These are phyloP conservation scores for Ophonus ardosiacus DNA, from an alignment of 2,888 invertebrate genomes.

Conservation along the genomic window DNA sequence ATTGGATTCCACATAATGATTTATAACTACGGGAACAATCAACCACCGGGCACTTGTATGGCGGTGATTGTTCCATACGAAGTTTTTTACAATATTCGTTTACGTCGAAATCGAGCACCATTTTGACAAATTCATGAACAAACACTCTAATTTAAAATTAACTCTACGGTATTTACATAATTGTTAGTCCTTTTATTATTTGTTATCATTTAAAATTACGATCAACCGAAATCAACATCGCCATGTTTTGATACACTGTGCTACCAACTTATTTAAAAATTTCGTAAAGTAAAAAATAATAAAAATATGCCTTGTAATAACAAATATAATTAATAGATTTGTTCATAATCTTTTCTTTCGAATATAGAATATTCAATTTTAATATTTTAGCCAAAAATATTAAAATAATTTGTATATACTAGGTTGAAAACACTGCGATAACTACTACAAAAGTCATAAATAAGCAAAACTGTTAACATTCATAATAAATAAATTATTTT, in stretches of 20 bases:
- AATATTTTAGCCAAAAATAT: too few relatives aligned
- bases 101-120: constrained; percentile 92
- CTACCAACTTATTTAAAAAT: background rate
- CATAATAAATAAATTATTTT: background rate
- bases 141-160: background rate
- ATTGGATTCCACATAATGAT: constrained; percentile 90
- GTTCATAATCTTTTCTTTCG: too few relatives aligned
- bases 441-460: background rate
- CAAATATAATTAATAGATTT: too few relatives aligned
- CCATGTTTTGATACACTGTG: constrained; percentile 29
- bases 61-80: constrained; percentile 87
- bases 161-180: background rate
- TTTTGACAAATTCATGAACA: constrained; percentile 72
- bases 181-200: background rate
- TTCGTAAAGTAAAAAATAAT: background rate
- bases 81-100: constrained; percentile 91
- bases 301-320: background rate
- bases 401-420: background rate
- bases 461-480: background rate
- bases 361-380: too few relatives aligned
- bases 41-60: constrained; percentile 91
- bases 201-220: constrained; percentile 37
- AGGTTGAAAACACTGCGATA: background rate
- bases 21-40: constrained; percentile 92
- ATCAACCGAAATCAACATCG: constrained; percentile 20